Percentiles rank a stretch among this genome's conserved stretches.
Evolutionary conservation across 1,140 invertebrate genomes (phyloP).

Genomic region (Polypedilum vanderplanki): DNA sequence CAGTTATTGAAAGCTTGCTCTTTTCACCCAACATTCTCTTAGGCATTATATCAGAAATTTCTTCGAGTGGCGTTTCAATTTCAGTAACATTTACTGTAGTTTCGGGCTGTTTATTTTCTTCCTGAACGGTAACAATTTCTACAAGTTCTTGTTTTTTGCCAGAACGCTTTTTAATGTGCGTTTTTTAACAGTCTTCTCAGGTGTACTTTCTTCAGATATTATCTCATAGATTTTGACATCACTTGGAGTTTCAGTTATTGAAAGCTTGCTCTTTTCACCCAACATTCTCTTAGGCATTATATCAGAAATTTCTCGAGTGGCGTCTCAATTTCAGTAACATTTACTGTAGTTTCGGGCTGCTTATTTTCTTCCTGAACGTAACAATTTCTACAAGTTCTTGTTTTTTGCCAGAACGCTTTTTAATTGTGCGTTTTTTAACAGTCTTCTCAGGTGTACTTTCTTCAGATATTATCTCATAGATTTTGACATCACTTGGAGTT

Average conservation of each 20-base stretch:
- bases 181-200: conserved; percentile 33
- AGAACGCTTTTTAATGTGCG: conserved; percentile 35
- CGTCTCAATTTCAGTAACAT: conserved; percentile 34
- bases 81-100: conserved; percentile 37
- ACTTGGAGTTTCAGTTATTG: conserved; percentile 35
- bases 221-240: conserved; percentile 37
- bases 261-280: background rate
- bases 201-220: conserved; percentile 33
- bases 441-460: conserved; percentile 36
- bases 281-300: conserved; percentile 28
- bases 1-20: too few species aligned
- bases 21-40: too few species aligned
- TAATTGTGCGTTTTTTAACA: conserved; percentile 31
- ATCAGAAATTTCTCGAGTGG: conserved; percentile 35
- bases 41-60: conserved; percentile 33
- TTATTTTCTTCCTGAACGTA: conserved; percentile 32
- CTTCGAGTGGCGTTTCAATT: conserved; percentile 33
- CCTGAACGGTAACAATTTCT: conserved; percentile 42
- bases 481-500: conserved; percentile 36
- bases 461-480: conserved; percentile 37
- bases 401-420: conserved; percentile 32
- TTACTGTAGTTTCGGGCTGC: conserved; percentile 31
- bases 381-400: conserved; percentile 30
- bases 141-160: conserved; percentile 40
- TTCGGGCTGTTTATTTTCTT: conserved; percentile 40